Base-by-base conservation (phyloP, 2,888 invertebrate species). In the Lacanobia wlatinum region DNA sequence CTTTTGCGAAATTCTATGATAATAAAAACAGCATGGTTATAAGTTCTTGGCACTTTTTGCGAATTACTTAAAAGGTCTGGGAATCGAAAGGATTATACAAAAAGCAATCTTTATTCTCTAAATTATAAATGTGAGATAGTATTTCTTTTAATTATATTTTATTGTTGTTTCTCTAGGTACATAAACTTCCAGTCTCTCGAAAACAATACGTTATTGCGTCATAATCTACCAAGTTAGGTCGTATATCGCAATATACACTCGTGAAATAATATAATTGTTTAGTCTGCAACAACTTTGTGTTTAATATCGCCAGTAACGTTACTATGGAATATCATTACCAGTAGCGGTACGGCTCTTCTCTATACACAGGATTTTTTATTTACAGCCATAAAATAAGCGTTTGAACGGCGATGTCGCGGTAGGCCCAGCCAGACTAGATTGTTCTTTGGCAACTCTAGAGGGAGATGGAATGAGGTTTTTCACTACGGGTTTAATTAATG, bases 271-370 rank as follows among this genome's bases (percentile, higher is more conserved):
- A 58, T 68, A 61, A 62, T 56, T 48, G 59, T 76, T 28, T 55
- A 38, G 34, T 68, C 10, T 12, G 43, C 38, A n/a, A 28, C 50
- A 64, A 60, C 58, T 63, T 64, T 48, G 64, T 79, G 38, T 62
- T 61, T 64, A 71, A 65, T 71, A 64, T 62, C 48, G 23, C 21
- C 58, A 14, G 62, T 68, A 66, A 68, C 10, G 69, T 5, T 50
- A 38, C 56, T 72, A 53, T 72, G 50, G 40, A 70, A 73, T 74
- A 70, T 61, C 59, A 70, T 72, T 73, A 61, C 71, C 66, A 66
- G 53, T 69, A 74, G 53, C 55, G 65, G 21, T 50, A 43, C 38
- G 68, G 56, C 40, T 56, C 61, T 48, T 66, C n/a, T 38, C 63
- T 64, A 23, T 75, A 61, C 62, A 50, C 52, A 50, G 28, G 61